Evolutionary conservation across 2,797 vertebrate genomes (phyloP).

Genomic region (Rhabdophis nuchalis): DNA sequence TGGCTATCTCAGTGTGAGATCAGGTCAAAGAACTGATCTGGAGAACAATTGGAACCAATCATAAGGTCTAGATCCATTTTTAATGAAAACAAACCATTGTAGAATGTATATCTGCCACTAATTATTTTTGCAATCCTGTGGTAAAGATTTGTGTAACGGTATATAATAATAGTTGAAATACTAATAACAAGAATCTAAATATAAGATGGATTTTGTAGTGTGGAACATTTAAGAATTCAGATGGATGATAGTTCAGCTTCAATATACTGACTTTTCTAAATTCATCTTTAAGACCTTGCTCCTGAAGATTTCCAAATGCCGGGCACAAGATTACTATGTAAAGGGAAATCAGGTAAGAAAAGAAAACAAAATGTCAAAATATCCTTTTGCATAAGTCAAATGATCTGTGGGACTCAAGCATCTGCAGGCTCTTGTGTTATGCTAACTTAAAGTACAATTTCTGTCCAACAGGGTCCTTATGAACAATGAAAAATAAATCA

Average conservation of each 20-base stretch:
- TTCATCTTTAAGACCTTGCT: background rate
- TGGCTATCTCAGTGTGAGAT: background rate
- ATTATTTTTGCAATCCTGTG: background rate
- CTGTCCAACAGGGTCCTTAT: background rate
- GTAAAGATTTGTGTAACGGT: background rate
- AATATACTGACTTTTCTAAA: background rate
- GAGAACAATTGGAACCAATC: background rate
- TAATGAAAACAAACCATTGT: background rate
- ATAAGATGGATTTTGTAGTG: background rate
- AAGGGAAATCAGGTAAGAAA: background rate
- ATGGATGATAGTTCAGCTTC: background rate
- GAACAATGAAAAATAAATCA: background rate
- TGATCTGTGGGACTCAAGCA: background rate
- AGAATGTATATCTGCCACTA: background rate
- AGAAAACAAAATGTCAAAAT: background rate
- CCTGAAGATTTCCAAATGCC: background rate
- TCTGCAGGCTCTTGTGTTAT: background rate
- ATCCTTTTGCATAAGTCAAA: background rate
- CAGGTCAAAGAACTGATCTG: background rate
- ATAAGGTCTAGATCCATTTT: background rate
- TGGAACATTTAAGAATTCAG: background rate
- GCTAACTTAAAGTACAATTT: background rate
- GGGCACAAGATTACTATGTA: background rate
- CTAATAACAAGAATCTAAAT: background rate
- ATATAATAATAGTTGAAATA: background rate